A percentile compares a stretch with the other conserved stretches of the same genome.
phyloP scores from a whole-genome alignment of 2,113 vertebrate genomes.

The Alethe castanea region DNA sequence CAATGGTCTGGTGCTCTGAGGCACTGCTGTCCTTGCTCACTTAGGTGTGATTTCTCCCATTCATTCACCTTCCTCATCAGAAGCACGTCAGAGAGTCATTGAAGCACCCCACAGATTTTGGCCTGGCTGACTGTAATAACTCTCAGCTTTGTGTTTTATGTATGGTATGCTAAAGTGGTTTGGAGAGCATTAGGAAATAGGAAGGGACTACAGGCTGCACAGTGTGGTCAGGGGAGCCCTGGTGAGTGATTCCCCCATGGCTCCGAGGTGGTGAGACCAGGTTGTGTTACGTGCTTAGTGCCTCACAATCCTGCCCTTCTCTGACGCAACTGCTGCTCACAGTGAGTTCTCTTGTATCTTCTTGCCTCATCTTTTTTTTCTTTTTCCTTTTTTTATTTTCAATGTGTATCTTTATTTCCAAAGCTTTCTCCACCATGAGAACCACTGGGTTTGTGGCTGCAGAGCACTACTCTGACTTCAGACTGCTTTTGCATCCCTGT shows the following conservation, averaged over 20 bases:
- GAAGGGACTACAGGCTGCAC: not conserved
- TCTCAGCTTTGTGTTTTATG: not conserved
- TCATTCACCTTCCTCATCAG: not conserved
- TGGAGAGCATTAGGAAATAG: not conserved
- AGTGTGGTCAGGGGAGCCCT: not conserved
- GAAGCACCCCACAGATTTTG: not conserved
- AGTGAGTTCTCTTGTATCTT: not conserved
- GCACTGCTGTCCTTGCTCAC: not conserved
- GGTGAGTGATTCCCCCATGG: not conserved
- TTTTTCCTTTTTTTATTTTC: too few species aligned
- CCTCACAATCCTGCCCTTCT: not conserved
- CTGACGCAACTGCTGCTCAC: not conserved
- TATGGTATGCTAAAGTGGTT: not conserved
- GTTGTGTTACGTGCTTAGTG: not conserved
- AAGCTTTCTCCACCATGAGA: rapidly evolving
- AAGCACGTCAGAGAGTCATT: not conserved
- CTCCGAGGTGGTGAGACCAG: not conserved
- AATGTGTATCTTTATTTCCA: not conserved
- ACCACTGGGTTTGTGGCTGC: not conserved
- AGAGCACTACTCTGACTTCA: not conserved
- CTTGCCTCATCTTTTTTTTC: not conserved
- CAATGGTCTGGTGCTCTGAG: not conserved
- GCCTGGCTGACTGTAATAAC: not conserved
- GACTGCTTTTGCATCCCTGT: not conserved
- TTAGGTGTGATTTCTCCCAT: not conserved